phyloP scores from a whole-genome alignment of 2,888 invertebrate species.

The Cactoblastis cactorum region DNA sequence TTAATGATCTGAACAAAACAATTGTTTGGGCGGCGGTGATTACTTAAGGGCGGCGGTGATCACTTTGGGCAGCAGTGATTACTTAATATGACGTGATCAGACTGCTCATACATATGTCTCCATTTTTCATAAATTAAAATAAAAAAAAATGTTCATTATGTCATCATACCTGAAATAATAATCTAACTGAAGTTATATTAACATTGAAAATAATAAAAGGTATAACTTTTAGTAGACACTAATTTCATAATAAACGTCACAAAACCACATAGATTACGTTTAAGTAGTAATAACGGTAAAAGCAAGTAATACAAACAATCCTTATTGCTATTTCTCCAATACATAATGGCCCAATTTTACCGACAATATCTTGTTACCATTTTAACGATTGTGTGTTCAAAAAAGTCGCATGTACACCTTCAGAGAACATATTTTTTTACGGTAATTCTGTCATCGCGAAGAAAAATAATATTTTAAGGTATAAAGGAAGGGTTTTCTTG shows the following conservation, averaged over 20 bases:
- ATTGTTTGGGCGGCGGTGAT: too few species aligned
- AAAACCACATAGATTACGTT: neutral
- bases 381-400: constrained; percentile 31
- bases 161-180: too few species aligned
- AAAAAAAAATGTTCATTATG: too few species aligned
- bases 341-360: constrained; percentile 34
- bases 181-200: too few species aligned
- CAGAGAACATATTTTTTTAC: constrained; percentile 27
- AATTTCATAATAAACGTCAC: neutral
- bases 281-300: constrained; percentile 16
- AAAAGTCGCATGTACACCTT: constrained; percentile 23
- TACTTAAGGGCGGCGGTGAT: too few species aligned
- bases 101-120: too few species aligned
- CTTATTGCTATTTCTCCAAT: constrained; percentile 24
- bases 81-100: too few species aligned
- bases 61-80: too few species aligned
- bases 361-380: constrained; percentile 22
- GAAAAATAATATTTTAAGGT: constrained; percentile 45
- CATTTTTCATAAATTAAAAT: too few species aligned
- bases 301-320: constrained; percentile 20
- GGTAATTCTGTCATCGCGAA: constrained; percentile 45
- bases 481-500: constrained; percentile 48
- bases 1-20: too few species aligned
- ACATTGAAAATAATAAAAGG: too few species aligned
- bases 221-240: neutral